Evolutionary conservation across 2,888 invertebrate species (phyloP), one percentile per base, ranked within the genome.

Genomic region (Dryomyza anilis): DNA sequence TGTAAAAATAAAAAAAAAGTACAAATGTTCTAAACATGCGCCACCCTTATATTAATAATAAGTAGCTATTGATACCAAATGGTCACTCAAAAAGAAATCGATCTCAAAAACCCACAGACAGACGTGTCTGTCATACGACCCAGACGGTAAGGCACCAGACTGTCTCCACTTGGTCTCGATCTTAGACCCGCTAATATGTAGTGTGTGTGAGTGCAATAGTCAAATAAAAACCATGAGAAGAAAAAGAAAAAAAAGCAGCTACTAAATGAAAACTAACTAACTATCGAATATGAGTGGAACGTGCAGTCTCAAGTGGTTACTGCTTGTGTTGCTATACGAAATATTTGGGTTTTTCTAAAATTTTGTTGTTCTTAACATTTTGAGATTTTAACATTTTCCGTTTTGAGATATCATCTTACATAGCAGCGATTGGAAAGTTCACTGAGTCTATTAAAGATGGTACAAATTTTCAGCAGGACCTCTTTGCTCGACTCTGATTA

Each of bases 361-460:
- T 36, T n/a, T 48, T 53, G 46, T 64, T 61, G 27, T 55, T 36
- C 33, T 50, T 70, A 58, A 45, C 30, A 63, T 62, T 57, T 73
- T 70, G 69, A 76, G 23, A 29, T 23, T 36, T 6, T 36, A 36
- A 55, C 53, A 75, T 72, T 77, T 78, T 76, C 75, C 74, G 72
- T 70, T 76, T 76, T 69, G 50, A 56, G 21, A 60, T 69, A 74
- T 78, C 74, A 68, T 57, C 67, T 78, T 79, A 74, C 79, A 72
- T 62, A 62, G 50, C 55, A 64, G 64, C n/a, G n/a, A n/a, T n/a
- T n/a, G n/a, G 12, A 62, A 63, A 61, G 58, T 48, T 59, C 36
- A 52, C 64, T 48, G 16, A 14, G 48, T 23, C 23, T 53, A 30
- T 19, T 53, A 19, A n/a, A n/a, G n/a, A n/a, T n/a, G n/a, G n/a